Percentiles rank a stretch among this genome's conserved stretches.
phyloP scores from a whole-genome alignment of 2,888 invertebrate species.

The Melipona bicolor region DNA sequence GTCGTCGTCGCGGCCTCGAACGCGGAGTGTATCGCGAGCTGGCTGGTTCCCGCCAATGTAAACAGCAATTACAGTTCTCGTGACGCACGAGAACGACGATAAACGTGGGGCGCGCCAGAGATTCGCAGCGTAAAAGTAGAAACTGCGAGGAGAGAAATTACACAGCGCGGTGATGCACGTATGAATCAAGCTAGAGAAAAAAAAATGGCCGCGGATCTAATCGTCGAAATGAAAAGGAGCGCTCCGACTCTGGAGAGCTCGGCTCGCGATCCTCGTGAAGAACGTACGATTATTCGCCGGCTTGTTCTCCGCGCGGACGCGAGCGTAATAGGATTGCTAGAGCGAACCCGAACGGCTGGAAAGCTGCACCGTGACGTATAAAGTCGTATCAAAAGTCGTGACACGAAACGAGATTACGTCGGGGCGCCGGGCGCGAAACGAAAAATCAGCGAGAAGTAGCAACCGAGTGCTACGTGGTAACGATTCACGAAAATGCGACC shows the following conservation, averaged over 20 bases:
- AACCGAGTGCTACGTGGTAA: conserved; percentile 32
- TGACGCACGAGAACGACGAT: conserved; percentile 9
- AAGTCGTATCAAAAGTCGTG: conserved; percentile 62
- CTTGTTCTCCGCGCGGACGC: conserved; percentile 23
- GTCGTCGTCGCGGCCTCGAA: neutral
- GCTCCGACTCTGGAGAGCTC: too few relatives aligned
- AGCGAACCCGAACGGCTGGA: conserved; percentile 17
- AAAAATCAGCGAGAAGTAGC: conserved; percentile 54
- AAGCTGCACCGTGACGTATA: conserved; percentile 47
- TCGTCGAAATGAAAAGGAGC: conserved; percentile 62
- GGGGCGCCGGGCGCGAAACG: conserved; percentile 51
- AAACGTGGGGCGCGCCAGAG: neutral
- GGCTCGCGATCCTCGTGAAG: neutral
- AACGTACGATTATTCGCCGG: conserved; percentile 57
- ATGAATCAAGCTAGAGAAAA: conserved; percentile 57
- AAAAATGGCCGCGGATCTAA: conserved; percentile 57
- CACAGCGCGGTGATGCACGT: neutral
- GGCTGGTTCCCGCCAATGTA: conserved; percentile 20
- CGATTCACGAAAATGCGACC: conserved; percentile 55
- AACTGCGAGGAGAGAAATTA: conserved; percentile 18
- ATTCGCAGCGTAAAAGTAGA: too few relatives aligned
- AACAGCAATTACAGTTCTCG: conserved; percentile 42
- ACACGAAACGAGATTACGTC: conserved; percentile 62
- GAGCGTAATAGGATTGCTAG: conserved; percentile 61
- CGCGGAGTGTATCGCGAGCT: conserved; percentile 8